Base-by-base conservation (phyloP, 1,140 invertebrate species). In the Pseudomyrmex concolor region DNA sequence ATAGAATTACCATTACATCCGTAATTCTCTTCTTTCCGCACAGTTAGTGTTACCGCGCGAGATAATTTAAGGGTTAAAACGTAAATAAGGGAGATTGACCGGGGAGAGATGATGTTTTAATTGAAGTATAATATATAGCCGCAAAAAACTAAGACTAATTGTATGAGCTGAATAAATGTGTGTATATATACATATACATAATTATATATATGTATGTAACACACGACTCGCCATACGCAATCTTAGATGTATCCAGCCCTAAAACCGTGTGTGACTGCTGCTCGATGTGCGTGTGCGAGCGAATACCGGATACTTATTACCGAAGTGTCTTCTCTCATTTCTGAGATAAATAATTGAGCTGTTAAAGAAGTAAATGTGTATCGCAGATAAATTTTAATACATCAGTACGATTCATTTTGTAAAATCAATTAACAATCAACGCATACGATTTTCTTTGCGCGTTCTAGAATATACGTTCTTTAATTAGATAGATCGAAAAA, bases 1-100 rank as follows among this genome's bases (percentile, higher is more conserved):
- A 82, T 59, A 83, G 57, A 73, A 34, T 34, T 51, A 68, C 59
- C 25, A 13, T 51, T 67, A 68, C 63, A 87, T 81, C 54, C 45
- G 13, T 34, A 55, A 55, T 48, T 70, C 72, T 78, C 74, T 50
- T 86, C 45, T 80, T 84, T 89, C 81, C 88, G 89, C 87, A 91
- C 90, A 91, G 89, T 90, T 90, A 89, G 80, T 78, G 85, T 84
- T 85, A 89, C 77, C 70, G 83, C 62, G 80, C 45, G 71, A 25
- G 45, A 71, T 71, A 71, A 77, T 15, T 78, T 15, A 48, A 78
- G 45, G 59, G 22, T 63, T 76, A 25, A 25, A 25, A 25, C 25
- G 25, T 63, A 63, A 45, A 25, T 50, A 63, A 13, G 12, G 10
- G 48, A 67, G 19, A 17, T 66, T 45, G 55, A 2, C 15, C 80